Evolutionary conservation across 2,113 vertebrate species (phyloP).

Genomic region (Brachyhypopomus gauderio): DNA sequence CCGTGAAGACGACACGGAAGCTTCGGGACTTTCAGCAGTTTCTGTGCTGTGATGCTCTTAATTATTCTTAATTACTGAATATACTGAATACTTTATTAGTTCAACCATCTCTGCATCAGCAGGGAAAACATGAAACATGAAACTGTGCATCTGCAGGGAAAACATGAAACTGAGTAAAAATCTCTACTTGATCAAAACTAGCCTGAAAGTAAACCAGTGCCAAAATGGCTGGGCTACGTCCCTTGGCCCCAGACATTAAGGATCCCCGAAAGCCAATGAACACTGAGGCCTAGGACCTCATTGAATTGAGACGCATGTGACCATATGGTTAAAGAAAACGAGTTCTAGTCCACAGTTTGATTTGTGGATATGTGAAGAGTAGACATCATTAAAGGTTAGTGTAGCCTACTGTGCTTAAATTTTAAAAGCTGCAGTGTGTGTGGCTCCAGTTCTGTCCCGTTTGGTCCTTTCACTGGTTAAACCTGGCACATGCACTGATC

Average conservation of each 20-base stretch:
- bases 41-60: not conserved
- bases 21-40: not conserved
- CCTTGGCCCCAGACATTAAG: not conserved
- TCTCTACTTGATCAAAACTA: not conserved
- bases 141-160: not conserved
- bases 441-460: constrained; percentile 21
- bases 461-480: constrained; percentile 16
- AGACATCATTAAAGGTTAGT: not conserved
- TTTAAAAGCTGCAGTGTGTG: constrained; percentile 10
- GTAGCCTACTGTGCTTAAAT: not conserved
- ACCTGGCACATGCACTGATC: not conserved
- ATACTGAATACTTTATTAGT: constrained; percentile 23
- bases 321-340: not conserved
- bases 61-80: constrained; percentile 6
- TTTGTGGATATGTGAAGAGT: not conserved
- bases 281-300: not conserved
- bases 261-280: not conserved
- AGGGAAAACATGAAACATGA: not conserved
- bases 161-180: not conserved
- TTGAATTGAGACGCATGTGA: not conserved
- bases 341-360: constrained; percentile 7
- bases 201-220: not conserved
- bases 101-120: constrained; percentile 16
- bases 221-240: not conserved
- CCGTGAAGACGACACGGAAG: constrained; percentile 19